These are phyloP conservation scores for Apostichopus parvimensis DNA, from an alignment of 35 echinoderm and acorn worm species.

Conservation along the genomic window DNA sequence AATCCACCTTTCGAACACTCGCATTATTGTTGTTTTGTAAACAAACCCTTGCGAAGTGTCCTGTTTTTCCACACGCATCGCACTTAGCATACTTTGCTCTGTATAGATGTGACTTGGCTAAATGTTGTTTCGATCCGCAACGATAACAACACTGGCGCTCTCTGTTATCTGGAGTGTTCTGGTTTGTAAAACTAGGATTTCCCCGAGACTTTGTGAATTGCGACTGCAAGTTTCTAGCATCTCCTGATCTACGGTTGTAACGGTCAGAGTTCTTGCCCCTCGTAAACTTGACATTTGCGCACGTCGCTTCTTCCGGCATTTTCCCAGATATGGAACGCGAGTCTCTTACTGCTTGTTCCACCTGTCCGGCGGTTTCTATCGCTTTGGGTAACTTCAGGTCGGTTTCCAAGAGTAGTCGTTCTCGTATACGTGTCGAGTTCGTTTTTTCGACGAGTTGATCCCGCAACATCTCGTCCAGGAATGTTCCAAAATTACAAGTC, in stretches of 20 bases:
- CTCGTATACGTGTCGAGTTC: background rate
- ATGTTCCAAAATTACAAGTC: background rate
- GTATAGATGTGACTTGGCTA: conserved; percentile 35
- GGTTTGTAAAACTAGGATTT: too few relatives aligned
- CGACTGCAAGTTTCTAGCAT: background rate
- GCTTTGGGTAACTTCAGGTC: conserved; percentile 1
- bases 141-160: conserved; percentile 27
- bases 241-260: too few relatives aligned
- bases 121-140: conserved; percentile 51
- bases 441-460: conserved; percentile 40
- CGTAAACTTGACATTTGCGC: too few relatives aligned
- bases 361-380: conserved; percentile 9
- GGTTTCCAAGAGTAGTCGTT: conserved; percentile 1
- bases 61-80: conserved; percentile 45
- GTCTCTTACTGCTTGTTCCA: background rate
- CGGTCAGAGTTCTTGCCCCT: too few relatives aligned
- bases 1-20: conserved; percentile 17
- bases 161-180: background rate
- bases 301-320: too few relatives aligned
- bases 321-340: too few relatives aligned
- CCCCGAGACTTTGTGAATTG: background rate
- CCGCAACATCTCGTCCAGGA: background rate
- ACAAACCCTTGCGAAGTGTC: conserved; percentile 68
- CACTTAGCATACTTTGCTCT: conserved; percentile 40
- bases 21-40: background rate